Conservation (phyloP, 2,113 vertebrate genomes). For the Brachyhypopomus occidentalis region DNA sequence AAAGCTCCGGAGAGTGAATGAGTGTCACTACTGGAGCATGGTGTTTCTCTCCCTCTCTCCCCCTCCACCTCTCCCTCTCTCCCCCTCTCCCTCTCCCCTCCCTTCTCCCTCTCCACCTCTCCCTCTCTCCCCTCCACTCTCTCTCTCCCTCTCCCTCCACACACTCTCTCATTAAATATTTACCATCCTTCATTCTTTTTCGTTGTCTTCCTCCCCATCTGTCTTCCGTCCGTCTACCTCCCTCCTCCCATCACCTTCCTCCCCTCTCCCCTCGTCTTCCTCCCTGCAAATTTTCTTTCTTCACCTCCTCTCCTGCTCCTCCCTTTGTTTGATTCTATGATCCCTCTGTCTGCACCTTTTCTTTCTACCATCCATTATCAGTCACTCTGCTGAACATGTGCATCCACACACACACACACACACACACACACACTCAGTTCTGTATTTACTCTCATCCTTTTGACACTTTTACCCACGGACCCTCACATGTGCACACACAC, state of each 20-base stretch:
- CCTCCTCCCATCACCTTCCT: not conserved
- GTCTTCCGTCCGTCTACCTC: not conserved
- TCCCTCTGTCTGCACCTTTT: not conserved
- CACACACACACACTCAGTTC: not conserved
- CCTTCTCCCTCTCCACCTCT: not conserved
- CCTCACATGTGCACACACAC: constrained; percentile 1
- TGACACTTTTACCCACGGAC: not conserved
- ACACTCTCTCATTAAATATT: not conserved
- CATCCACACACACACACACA: not conserved
- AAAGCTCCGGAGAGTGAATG: constrained; percentile 58
- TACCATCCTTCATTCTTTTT: not conserved
- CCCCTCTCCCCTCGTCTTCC: not conserved
- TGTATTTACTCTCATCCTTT: constrained; percentile 1
- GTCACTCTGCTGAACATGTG: constrained; percentile 8
- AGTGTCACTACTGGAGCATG: constrained; percentile 47
- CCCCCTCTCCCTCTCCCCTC: constrained; percentile 43
- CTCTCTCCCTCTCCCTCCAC: not conserved
- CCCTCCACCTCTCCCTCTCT: not conserved
- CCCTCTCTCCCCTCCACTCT: not conserved
- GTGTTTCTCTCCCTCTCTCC: not conserved
- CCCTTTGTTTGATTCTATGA: not conserved
- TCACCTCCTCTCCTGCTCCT: not conserved
- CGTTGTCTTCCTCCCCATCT: not conserved
- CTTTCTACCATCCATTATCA: not conserved
- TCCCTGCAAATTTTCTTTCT: not conserved